phyloP scores from a whole-genome alignment of 2,888 invertebrate genomes.

The Molanna angustata region DNA sequence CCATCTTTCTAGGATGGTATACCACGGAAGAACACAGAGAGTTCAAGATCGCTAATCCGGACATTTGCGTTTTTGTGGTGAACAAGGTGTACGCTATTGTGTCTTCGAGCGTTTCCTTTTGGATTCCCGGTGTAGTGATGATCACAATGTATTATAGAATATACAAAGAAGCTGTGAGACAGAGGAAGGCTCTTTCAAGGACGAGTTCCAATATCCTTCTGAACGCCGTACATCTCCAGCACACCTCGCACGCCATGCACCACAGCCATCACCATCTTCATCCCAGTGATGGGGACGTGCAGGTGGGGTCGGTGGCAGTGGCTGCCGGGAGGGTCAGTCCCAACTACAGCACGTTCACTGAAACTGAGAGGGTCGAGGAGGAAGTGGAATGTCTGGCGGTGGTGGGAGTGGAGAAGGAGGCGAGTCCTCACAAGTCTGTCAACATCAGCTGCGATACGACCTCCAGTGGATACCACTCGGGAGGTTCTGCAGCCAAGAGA shows the following conservation, averaged over 20 bases:
- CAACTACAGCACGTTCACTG: conserved; percentile 53
- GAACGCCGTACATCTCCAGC: conserved; percentile 80
- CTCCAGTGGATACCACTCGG: conserved; percentile 51
- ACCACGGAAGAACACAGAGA: conserved; percentile 78
- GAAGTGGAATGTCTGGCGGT: conserved; percentile 36
- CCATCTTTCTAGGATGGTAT: conserved; percentile 94
- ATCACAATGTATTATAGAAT: conserved; percentile 88
- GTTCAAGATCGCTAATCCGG: conserved; percentile 62
- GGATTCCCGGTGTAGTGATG: conserved; percentile 92
- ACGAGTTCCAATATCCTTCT: conserved; percentile 84
- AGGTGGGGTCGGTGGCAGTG: conserved; percentile 40
- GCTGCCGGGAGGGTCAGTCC: conserved; percentile 48
- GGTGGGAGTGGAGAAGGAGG: conserved; percentile 45
- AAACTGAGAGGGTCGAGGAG: conserved; percentile 49
- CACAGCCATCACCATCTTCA: conserved; percentile 60
- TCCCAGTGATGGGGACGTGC: conserved; percentile 58
- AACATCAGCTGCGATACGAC: conserved; percentile 54
- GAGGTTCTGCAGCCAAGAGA: conserved; percentile 50
- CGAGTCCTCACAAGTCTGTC: conserved; percentile 52
- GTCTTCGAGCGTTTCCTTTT: conserved; percentile 87
- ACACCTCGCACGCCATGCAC: conserved; percentile 69
- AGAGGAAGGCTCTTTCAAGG: conserved; percentile 76
- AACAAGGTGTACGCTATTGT: conserved; percentile 85
- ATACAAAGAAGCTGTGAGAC: conserved; percentile 77
- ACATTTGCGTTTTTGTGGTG: conserved; percentile 79